phyloP scores from a whole-genome alignment of 2,888 invertebrate genomes.

The Schizaphis graminum region DNA sequence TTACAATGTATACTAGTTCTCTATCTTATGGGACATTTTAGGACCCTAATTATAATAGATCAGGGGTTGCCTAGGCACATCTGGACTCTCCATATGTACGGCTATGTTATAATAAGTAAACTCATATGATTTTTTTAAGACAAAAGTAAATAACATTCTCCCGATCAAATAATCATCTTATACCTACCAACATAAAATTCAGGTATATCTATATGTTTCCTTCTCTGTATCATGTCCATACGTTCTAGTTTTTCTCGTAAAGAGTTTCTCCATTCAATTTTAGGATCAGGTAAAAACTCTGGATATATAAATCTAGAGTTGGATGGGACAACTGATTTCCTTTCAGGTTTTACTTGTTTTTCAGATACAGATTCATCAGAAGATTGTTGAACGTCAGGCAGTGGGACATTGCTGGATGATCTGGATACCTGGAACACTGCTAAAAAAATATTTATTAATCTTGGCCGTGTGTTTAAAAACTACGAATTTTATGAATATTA shows the following conservation, averaged over 20 bases:
- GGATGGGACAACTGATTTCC: constrained; percentile 47
- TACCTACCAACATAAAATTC: constrained; percentile 96
- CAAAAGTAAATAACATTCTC: neutral
- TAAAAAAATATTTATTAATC: neutral
- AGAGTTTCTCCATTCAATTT: constrained; percentile 81
- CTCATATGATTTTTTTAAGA: neutral
- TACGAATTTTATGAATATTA: neutral
- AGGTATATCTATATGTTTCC: constrained; percentile 88
- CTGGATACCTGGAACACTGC: constrained; percentile 27
- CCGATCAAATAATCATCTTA: neutral
- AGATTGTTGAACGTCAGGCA: constrained; percentile 10
- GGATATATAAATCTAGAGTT: constrained; percentile 75
- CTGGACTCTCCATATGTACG: too few relatives aligned
- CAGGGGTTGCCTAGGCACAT: too few relatives aligned
- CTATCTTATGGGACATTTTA: too few relatives aligned
- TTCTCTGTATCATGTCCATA: constrained; percentile 90
- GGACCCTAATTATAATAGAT: too few relatives aligned
- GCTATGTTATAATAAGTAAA: neutral
- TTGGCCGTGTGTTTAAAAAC: neutral
- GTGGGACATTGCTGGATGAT: neutral
- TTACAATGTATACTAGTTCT: too few relatives aligned
- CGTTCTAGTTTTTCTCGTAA: constrained; percentile 91
- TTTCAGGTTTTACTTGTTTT: constrained; percentile 54
- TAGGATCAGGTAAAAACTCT: constrained; percentile 93
- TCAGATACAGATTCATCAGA: neutral